Percentiles rank a stretch among this genome's conserved stretches.
These are phyloP conservation scores for Orthonychiurus folsomi DNA, from an alignment of 2,888 invertebrate genomes.

Conservation along the genomic window DNA sequence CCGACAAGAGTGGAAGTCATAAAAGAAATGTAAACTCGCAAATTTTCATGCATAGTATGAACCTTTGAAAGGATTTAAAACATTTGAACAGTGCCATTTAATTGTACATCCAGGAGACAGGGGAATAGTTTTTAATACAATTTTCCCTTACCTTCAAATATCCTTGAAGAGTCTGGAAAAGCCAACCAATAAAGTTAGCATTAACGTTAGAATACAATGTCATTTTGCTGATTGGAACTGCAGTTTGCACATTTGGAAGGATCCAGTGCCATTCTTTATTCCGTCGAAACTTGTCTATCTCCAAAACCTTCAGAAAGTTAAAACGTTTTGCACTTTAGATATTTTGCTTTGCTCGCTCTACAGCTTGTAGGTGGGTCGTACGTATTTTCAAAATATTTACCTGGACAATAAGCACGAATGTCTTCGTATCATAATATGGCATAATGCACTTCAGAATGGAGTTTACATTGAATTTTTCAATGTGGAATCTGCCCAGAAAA, in stretches of 20 bases:
- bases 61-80: conserved; percentile 20
- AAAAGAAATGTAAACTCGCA: conserved; percentile 31
- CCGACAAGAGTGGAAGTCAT: conserved; percentile 36
- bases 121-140: too few species aligned
- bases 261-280: conserved; percentile 67
- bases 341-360: too few species aligned
- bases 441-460: conserved; percentile 69
- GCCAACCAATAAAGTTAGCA: conserved; percentile 34
- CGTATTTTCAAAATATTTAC: conserved; percentile 26
- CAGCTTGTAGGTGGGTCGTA: too few species aligned
- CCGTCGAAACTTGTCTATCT: conserved; percentile 25
- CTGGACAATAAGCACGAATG: conserved; percentile 73
- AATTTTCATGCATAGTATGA: conserved; percentile 23
- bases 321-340: neutral
- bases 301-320: conserved; percentile 24
- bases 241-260: conserved; percentile 60
- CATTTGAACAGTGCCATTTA: neutral
- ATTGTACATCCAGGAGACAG: neutral
- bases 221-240: conserved; percentile 62
- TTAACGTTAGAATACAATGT: conserved; percentile 62
- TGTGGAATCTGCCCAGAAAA: conserved; percentile 56
- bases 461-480: conserved; percentile 79
- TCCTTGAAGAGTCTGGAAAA: conserved; percentile 30
- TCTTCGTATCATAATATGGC: conserved; percentile 86
- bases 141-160: conserved; percentile 21